Percentiles rank a stretch among this genome's conserved stretches.
These are phyloP conservation scores for Pogonocherus hispidulus DNA, from an alignment of 2,888 invertebrate genomes.

Conservation along the genomic window DNA sequence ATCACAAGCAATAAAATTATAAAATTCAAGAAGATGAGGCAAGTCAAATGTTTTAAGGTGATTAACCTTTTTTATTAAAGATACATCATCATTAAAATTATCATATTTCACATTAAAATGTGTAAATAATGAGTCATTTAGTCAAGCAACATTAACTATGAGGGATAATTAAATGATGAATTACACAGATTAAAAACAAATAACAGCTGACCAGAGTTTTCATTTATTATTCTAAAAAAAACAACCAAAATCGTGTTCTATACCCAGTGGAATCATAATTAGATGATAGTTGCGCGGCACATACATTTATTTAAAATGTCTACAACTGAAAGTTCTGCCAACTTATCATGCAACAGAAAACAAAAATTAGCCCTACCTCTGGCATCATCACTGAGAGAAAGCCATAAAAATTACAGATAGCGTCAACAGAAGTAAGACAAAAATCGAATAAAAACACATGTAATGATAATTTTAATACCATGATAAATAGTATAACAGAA, in stretches of 20 bases:
- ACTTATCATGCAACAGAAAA: constrained; percentile 21
- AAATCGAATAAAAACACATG: background rate
- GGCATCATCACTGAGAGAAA: constrained; percentile 37
- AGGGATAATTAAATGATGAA: no score
- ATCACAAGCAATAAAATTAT: no score
- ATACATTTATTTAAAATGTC: background rate
- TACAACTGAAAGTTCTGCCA: constrained; percentile 1
- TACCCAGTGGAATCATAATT: background rate
- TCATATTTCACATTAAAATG: background rate
- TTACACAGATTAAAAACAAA: no score
- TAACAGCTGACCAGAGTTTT: no score
- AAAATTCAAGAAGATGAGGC: no score
- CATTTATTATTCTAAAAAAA: background rate
- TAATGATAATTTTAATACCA: constrained; percentile 5
- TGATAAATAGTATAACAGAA: background rate
- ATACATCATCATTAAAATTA: background rate
- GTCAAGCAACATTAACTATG: no score
- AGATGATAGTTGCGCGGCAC: background rate
- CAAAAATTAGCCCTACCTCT: constrained; percentile 29
- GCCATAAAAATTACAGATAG: constrained; percentile 34
- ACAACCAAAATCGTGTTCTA: background rate
- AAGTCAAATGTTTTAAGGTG: no score
- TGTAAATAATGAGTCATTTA: background rate
- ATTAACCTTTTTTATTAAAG: background rate
- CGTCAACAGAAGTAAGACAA: constrained; percentile 7